phyloP scores from a whole-genome alignment of 2,797 vertebrate species.

The Lacerta agilis region DNA sequence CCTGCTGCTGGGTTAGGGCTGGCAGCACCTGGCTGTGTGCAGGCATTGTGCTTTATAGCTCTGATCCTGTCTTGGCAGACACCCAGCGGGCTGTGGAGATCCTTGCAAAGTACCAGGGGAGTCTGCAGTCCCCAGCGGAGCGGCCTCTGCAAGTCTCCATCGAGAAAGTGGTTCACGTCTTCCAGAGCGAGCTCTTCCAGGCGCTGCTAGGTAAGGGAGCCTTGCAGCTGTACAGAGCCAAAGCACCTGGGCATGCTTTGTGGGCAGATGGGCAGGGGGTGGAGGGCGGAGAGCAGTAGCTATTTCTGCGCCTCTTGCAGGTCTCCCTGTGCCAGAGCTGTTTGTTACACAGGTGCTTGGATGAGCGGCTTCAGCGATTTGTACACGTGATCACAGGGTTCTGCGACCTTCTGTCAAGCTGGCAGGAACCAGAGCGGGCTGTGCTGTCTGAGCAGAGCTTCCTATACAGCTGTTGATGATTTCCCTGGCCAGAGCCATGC shows the following conservation, averaged over 20 bases:
- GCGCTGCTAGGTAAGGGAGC: constrained; percentile 26
- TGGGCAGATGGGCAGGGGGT: background rate
- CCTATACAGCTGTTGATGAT: background rate
- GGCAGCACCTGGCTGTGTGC: background rate
- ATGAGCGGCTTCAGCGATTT: background rate
- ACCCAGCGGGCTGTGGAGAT: constrained; percentile 28
- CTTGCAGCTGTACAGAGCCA: background rate
- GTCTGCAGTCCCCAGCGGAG: background rate
- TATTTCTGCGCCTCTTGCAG: background rate
- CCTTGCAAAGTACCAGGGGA: background rate
- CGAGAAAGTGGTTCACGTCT: constrained; percentile 3
- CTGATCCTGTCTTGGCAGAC: constrained; percentile 22
- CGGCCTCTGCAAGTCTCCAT: constrained; percentile 15
- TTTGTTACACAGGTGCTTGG: background rate
- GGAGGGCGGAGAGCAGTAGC: too few species aligned
- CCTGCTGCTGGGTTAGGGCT: background rate
- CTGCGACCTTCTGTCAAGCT: background rate
- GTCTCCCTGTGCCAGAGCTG: background rate
- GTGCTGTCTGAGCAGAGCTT: background rate
- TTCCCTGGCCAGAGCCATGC: background rate
- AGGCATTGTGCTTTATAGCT: background rate
- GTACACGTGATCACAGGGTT: background rate
- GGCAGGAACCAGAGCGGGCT: background rate
- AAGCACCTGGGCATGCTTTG: background rate
- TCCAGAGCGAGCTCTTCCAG: constrained; percentile 35